Conservation (phyloP, 2,888 invertebrate genomes). For the Ophioninae sp. region DNA sequence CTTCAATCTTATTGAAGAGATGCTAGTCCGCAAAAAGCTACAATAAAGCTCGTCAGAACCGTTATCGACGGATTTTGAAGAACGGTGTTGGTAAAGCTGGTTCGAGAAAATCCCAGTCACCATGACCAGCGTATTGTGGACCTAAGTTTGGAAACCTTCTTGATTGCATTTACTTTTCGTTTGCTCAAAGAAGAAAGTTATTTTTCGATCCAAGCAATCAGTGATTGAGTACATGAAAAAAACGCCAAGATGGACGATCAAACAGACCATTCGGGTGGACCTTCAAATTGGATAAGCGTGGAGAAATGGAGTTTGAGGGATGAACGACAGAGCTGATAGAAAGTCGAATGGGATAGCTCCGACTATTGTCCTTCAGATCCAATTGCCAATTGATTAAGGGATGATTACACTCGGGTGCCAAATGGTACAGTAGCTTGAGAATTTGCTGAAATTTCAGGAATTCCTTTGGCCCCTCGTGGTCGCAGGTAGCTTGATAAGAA, state of each 20-base stretch:
- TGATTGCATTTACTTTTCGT: not conserved
- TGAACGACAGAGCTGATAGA: constrained; percentile 6
- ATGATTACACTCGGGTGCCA: constrained; percentile 44
- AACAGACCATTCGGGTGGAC: constrained; percentile 4
- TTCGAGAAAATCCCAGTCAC: not conserved
- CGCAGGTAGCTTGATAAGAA: constrained; percentile 36
- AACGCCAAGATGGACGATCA: not conserved
- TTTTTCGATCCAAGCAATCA: not conserved
- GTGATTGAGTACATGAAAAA: too few species aligned
- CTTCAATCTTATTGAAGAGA: too few species aligned
- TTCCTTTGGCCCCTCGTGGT: constrained; percentile 50
- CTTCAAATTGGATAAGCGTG: not conserved
- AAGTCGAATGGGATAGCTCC: constrained; percentile 7
- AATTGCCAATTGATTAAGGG: constrained; percentile 32
- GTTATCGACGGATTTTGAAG: not conserved
- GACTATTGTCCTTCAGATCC: too few species aligned
- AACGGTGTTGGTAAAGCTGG: not conserved
- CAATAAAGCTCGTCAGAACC: not conserved
- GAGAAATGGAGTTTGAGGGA: constrained; percentile 16
- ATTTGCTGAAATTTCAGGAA: constrained; percentile 49
- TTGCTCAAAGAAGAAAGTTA: not conserved
- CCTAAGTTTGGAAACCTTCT: not conserved
- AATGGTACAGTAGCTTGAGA: constrained; percentile 12
- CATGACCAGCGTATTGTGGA: not conserved
- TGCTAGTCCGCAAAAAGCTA: too few species aligned